Conservation (phyloP, 2,113 vertebrate species). For the Chunga burmeisteri region DNA sequence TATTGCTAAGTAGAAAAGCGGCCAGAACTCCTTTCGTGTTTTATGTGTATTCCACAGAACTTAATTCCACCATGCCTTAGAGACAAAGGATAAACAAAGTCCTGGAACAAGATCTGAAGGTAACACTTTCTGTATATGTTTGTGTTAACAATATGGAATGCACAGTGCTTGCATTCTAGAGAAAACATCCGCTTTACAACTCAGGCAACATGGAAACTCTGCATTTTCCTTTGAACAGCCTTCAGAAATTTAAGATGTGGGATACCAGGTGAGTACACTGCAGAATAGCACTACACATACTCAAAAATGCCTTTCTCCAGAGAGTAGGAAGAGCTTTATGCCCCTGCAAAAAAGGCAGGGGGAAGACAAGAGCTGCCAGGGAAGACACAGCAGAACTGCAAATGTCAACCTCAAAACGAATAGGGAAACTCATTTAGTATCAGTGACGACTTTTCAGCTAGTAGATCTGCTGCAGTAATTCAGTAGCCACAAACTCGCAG, state of each 20-base stretch:
- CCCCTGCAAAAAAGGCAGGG: neutral
- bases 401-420: neutral
- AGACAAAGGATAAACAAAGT: neutral
- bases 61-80: neutral
- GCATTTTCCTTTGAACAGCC: neutral
- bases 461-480: neutral
- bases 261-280: neutral
- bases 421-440: neutral
- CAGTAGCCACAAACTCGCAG: neutral
- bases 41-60: neutral
- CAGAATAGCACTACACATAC: neutral
- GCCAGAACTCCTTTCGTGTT: neutral
- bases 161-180: neutral
- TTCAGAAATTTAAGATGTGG: neutral
- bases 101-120: neutral
- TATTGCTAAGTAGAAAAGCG: neutral
- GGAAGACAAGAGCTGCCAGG: constrained; percentile 5
- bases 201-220: neutral
- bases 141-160: neutral
- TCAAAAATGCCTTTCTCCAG: neutral
- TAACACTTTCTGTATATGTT: neutral
- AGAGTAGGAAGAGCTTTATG: neutral
- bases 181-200: neutral
- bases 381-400: neutral
- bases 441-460: neutral